Base-by-base conservation (phyloP, 2,888 invertebrate species). In the Ceriagrion tenellum region DNA sequence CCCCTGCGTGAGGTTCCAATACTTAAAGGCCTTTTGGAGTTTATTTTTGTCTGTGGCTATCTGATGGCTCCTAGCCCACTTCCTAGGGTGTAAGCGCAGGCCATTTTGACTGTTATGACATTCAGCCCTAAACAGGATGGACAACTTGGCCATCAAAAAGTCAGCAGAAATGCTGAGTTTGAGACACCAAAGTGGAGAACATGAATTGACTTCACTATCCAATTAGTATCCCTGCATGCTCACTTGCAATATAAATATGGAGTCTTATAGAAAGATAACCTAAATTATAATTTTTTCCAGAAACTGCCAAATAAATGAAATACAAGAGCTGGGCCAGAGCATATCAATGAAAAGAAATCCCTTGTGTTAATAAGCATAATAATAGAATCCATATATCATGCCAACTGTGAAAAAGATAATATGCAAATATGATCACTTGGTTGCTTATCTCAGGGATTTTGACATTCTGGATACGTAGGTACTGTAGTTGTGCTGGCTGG, bases 321-420 rank as follows among this genome's bases (percentile, higher is more conserved):
- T 16, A 35, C 30, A 8, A 81, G 35, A 81, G 81, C 81, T 81
- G 81, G 81, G 81, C 81, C 81, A 81, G 81, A 81, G 81, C 81
- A 35, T 35, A 35, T 12, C 0, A 35, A 35, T 81, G 35, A 30
- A 81, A 35, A 81, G 12, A 8, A 81, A 81, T 81, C 81, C 81
- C 30, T 81, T 81, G 30, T 81, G 30, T 81, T 35, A 10, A 81
- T 35, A 35, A 35, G 81, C 81, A 26, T 3, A 35, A 35, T 35
- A 26, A 13, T 81, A 35, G 10, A 69, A 10, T 69, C n/a, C 2
- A 26, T 69, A 26, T 26, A n/a, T 69, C 69, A 69, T 35, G 16
- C 81, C 35, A 35, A 81, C 30, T 81, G 35, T 35, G 8, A 69
- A 69, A 0, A 26, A 69, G 18, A n/a, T 69, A 12, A 59, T 47